Evolutionary conservation across 2,113 vertebrate genomes (phyloP), one percentile per base, ranked within the genome.

Genomic region (Zapus hudsonius): DNA sequence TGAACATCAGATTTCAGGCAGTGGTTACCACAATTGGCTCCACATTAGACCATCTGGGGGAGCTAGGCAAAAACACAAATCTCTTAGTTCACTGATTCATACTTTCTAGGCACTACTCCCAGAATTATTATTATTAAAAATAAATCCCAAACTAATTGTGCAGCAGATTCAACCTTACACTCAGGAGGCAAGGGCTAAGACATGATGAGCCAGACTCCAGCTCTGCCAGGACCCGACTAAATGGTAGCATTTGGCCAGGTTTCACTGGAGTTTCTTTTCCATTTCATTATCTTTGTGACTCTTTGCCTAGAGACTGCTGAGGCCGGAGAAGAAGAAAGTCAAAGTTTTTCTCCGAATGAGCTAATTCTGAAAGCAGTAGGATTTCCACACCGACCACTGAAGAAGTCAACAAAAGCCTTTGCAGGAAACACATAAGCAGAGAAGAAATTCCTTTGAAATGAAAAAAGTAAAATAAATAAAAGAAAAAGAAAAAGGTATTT

Each of bases 41-140:
- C 20, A 2, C 25, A 57, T 55, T 38, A 86, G 42, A 72, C 52
- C 84, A 80, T 84, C 59, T 67, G 75, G 59, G 96, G 75, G 27
- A 86, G 42, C 59, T 29, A 15, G 33, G 57, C 36, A 76, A 4
- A 94, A 79, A 52, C 4, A 16, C 38, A 22, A 19, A 74, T 59
- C 73, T 64, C 83, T 84, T 10, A 20, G 29, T 59, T 31, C 93
- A 55, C n/a, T 72, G 75, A 93, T 90, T 64, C 79, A 74, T 33
- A 64, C 79, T 83, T 93, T 88, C 86, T 36, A 80, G 96, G 95
- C 94, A 91, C 13, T n/a, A 44, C 47, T 75, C 95, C 95, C 89
- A 92, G 93, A 94, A 80, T 89, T 57, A 64, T 9, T 67, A 10
- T 76, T 92, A 84, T 66, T 66, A 80, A 59, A 59, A 42, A 89